Evolutionary conservation across 2,113 vertebrate genomes (phyloP), one percentile per base, ranked within the genome.

Genomic region (Alethe diademata): DNA sequence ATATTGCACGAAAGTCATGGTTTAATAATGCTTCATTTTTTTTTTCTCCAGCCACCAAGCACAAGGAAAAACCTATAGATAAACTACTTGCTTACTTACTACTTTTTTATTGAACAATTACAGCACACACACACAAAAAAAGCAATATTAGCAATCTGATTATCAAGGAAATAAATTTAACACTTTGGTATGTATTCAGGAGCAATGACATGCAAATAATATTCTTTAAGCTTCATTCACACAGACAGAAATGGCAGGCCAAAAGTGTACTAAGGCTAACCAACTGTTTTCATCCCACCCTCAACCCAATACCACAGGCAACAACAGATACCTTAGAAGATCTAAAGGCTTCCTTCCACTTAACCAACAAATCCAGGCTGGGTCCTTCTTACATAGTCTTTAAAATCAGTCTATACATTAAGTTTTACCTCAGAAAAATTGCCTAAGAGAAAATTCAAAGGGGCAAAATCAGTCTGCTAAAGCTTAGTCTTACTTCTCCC

Each of bases 21-120:
- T 85, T 86, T 94, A 96, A 76, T 26, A 54, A 40, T 35, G 25
- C 61, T 92, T 72, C 36, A 6, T 66, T 89, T 62, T 58, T 35
- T 92, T 94, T 72, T 36, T 53, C 53, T 90, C 36, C 75, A 87
- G 29, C 19, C 45, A 90, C 62, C 14, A 67, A 69, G 2, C 18
- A 26, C 26, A 42, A 35, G 53, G 12, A 69, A 23, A 78, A 87
- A 58, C 47, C 13, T 24, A 47, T 31, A 95, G 66, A 71, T 64
- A 90, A 93, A 90, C 25, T 92, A 57, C 92, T 73, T 94, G 11
- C 73, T n/a, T n/a, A n/a, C n/a, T n/a, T n/a, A n/a, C n/a, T n/a
- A n/a, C n/a, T n/a, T 83, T 96, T 92, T 96, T 92, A 91, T 90
- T 51, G n/a, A 66, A 74, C 11, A 95, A 81, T 80, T 90, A 80